Evolutionary conservation across 2,888 invertebrate species (phyloP), one percentile per base, ranked within the genome.

Genomic region (Tinea trinotella): DNA sequence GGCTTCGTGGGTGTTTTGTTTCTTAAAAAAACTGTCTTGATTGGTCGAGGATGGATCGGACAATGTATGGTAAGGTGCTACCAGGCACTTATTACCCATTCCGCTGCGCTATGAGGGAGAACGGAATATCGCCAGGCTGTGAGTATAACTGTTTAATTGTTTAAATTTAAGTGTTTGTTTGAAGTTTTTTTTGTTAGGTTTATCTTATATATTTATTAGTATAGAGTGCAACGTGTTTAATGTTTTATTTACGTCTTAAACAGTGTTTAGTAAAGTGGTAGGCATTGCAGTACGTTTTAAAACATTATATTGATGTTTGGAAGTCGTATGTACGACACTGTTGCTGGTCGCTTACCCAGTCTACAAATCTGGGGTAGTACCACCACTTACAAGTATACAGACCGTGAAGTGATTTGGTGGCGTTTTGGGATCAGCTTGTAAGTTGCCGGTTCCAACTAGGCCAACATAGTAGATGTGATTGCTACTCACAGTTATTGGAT

Each of bases 1-100:
- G 76, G 65, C 66, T 64, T 65, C 64, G 83, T 82, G 82, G 79
- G 82, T 80, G 78, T 74, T 71, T 74, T 74, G 71, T 74, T 76
- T 72, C 70, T 70, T 20, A 34, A 68, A 71, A 72, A 77, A 70
- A 70, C 73, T 68, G 67, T 70, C 67, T 64, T 69, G 74, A 84
- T 81, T 80, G 75, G 74, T 64, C 65, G 70, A 76, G 66, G 66
- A 94, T 95, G 95, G 95, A 95, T 89, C 90, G 95, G 74, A 93
- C 94, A 75, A 95, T 94, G 94, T 95, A 95, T 76, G 95, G 95
- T 62, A 94, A 94, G 87, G 89, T 94, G 70, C 90, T 91, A 74
- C 94, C 93, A 54, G 93, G 94, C 67, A 92, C 92, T 71, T 90
- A 94, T 77, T 93, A 94, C 68, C 95, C 95, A 54, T 95, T 93